A percentile compares a stretch with the other conserved stretches of the same genome.
phyloP scores from a whole-genome alignment of 2,888 invertebrate genomes.

The Serripes groenlandicus region DNA sequence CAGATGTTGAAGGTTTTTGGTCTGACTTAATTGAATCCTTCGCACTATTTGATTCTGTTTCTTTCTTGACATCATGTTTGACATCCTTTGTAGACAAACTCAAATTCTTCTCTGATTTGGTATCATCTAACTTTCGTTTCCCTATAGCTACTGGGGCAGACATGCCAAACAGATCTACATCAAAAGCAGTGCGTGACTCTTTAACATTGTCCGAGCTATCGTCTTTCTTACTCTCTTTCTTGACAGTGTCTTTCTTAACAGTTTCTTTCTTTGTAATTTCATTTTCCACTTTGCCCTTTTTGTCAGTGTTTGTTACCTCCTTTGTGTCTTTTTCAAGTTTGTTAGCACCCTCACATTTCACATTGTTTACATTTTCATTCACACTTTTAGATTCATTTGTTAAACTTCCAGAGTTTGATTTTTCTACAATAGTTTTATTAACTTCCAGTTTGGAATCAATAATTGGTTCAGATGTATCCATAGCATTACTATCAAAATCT shows the following conservation, averaged over 20 bases:
- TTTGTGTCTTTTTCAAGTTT: conserved; percentile 50
- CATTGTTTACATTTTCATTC: conserved; percentile 34
- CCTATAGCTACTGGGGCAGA: conserved; percentile 14
- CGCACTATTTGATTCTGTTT: conserved; percentile 23
- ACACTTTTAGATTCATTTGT: conserved; percentile 52
- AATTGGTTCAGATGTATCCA: conserved; percentile 12
- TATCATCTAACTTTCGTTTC: conserved; percentile 44
- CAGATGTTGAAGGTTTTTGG: conserved; percentile 32
- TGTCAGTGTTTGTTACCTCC: conserved; percentile 4
- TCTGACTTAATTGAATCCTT: conserved; percentile 20
- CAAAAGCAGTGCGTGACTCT: conserved; percentile 43
- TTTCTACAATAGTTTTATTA: conserved; percentile 79
- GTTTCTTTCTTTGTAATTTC: conserved; percentile 29
- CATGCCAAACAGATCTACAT: conserved; percentile 40
- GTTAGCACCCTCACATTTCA: conserved; percentile 41
- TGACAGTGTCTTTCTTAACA: conserved; percentile 30
- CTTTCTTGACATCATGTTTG: conserved; percentile 19
- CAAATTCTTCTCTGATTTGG: conserved; percentile 24
- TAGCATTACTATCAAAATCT: background rate
- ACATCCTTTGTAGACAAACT: background rate
- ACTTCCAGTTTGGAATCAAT: conserved; percentile 12
- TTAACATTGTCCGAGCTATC: conserved; percentile 34
- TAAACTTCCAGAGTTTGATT: conserved; percentile 64
- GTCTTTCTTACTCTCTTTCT: conserved; percentile 36
- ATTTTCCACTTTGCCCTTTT: conserved; percentile 13